These are phyloP conservation scores for Dryadula phaetusa DNA, from an alignment of 2,888 invertebrate genomes.

Conservation along the genomic window DNA sequence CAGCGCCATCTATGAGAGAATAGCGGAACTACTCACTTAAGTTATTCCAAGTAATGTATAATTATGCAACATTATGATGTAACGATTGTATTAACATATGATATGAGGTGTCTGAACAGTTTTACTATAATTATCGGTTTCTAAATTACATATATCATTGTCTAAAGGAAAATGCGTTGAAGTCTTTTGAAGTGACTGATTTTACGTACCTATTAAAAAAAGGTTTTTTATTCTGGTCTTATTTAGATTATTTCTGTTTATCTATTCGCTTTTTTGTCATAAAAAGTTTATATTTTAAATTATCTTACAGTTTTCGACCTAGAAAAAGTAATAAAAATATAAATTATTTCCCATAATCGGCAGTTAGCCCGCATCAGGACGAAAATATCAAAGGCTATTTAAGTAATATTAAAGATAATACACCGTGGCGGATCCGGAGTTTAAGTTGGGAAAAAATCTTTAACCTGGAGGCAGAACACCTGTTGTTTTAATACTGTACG, in stretches of 20 bases:
- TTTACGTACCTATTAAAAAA: too few species aligned
- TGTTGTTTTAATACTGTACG: constrained; percentile 21
- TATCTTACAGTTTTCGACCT: neutral
- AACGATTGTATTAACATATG: neutral
- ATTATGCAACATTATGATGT: neutral
- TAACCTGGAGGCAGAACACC: constrained; percentile 36
- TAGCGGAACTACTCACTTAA: constrained; percentile 59
- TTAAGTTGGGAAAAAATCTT: constrained; percentile 30
- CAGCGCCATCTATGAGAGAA: constrained; percentile 67
- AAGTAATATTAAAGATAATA: constrained; percentile 38
- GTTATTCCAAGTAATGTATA: neutral
- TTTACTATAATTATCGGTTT: too few species aligned
- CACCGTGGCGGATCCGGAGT: constrained; percentile 37
- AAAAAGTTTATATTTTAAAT: neutral
- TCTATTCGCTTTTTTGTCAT: neutral
- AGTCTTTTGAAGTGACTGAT: too few species aligned
- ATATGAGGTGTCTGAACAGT: neutral
- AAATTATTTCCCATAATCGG: constrained; percentile 6
- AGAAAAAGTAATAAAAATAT: constrained; percentile 18
- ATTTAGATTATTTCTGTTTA: too few species aligned
- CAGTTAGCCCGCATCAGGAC: constrained; percentile 11
- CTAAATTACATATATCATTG: too few species aligned
- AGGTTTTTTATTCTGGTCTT: too few species aligned
- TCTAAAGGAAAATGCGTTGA: too few species aligned
- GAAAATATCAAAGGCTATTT: constrained; percentile 28